phyloP scores from a whole-genome alignment of 2,888 invertebrate species.

The Microdon myrmicae region DNA sequence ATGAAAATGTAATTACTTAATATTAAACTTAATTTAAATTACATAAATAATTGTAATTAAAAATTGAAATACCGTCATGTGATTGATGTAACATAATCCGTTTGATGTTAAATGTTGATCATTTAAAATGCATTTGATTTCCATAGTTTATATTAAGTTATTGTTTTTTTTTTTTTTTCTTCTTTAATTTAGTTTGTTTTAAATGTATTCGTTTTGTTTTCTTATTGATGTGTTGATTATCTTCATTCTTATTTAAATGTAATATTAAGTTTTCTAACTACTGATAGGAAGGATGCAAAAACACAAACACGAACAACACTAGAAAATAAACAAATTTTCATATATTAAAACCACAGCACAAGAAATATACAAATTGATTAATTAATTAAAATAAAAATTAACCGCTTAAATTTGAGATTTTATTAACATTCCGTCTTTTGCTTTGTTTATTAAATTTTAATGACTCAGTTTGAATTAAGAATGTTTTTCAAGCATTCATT shows the following conservation, averaged over 20 bases:
- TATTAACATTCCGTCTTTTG: too few relatives aligned
- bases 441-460: too few relatives aligned
- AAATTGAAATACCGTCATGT: conserved; percentile 47
- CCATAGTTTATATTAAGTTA: too few relatives aligned
- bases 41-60: background rate
- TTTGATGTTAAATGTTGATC: conserved; percentile 53
- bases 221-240: background rate
- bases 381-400: conserved; percentile 1
- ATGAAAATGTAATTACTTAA: too few relatives aligned
- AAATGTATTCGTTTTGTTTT: conserved; percentile 18
- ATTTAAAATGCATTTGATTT: conserved; percentile 47
- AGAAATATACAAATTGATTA: background rate
- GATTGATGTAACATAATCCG: conserved; percentile 53
- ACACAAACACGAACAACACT: too few relatives aligned
- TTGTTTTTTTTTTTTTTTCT: conserved; percentile 8
- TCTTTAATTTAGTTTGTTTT: background rate
- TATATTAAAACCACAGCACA: background rate
- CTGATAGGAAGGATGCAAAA: conserved; percentile 16
- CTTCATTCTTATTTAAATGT: conserved; percentile 11
- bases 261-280: conserved; percentile 24
- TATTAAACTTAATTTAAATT: conserved; percentile 9
- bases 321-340: too few relatives aligned
- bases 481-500: too few relatives aligned
- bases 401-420: too few relatives aligned
- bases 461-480: too few relatives aligned